Base-by-base conservation (phyloP, 2,113 vertebrate genomes). In the Triplophysa rosa region DNA sequence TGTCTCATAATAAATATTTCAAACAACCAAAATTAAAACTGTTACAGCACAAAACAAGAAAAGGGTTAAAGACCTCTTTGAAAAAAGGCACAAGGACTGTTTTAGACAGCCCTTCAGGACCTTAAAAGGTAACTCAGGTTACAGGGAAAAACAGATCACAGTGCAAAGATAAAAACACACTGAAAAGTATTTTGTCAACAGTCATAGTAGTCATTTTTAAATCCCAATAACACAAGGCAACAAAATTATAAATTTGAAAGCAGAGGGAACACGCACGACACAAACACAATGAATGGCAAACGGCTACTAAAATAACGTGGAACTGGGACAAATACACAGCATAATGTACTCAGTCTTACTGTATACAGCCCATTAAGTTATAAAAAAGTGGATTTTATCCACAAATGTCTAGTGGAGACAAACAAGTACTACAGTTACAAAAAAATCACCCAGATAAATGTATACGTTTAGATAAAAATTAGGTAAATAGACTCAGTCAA, bases 1-100 rank as follows among this genome's bases (percentile, higher is more conserved):
- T 87, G 90, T 83, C 85, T 90, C 84, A 88, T 89, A 92, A 93
- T 93, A 93, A 93, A 93, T 92, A 93, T 89, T 85, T 84, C 37
- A 89, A 90, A 87, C 88, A 85, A 89, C 90, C 88, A 73, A 82
- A 84, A 87, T 86, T 81, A 74, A 58, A 80, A 73, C 11, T 40
- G 70, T 76, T 81, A 81, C 33, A 63, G 63, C 40, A 68, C 24
- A 67, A 81, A 52, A 89, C 84, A 88, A 80, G 72, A 87, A 77
- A 67, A 42, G 16, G 74, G 77, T 67, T 84, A 80, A 83, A 23
- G 58, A 82, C 68, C 84, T 85, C 77, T 82, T 69, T 74, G 74
- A 82, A 78, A 87, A 89, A 84, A 74, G 47, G 86, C 74, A 77
- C 86, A 90, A 88, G 85, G 84, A 85, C 86, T 88, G 86, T 47